Conservation (phyloP, 1,140 invertebrate genomes). For the honey bee (Apis mellifera) region DNA sequence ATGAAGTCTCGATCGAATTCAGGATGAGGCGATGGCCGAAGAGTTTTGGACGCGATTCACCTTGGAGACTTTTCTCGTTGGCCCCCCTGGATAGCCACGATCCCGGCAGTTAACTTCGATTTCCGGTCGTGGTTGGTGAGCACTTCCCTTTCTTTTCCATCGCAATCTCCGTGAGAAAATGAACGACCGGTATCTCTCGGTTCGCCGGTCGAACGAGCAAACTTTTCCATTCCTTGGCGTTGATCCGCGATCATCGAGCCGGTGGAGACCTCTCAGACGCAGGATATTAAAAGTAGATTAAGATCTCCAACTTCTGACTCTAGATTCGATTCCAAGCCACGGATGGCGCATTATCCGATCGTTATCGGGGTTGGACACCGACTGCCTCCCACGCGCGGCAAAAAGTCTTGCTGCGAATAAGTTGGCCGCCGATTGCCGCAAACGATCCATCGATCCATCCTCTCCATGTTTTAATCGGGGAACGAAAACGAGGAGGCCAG, state of each 20-base stretch:
- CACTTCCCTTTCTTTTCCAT: constrained; percentile 39
- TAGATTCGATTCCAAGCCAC: constrained; percentile 40
- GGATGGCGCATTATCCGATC: constrained; percentile 27
- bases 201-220: constrained; percentile 17
- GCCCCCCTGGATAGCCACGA: not conserved
- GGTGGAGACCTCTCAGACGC: constrained; percentile 55
- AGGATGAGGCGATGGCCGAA: not conserved
- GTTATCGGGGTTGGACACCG: not conserved
- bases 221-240: constrained; percentile 50
- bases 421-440: not conserved
- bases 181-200: constrained; percentile 47
- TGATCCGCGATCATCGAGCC: constrained; percentile 45
- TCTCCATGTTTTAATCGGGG: not conserved
- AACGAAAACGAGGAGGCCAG: not conserved
- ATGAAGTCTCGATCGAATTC: constrained; percentile 16
- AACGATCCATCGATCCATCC: not conserved
- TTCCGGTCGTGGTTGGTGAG: not conserved
- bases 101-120: not conserved
- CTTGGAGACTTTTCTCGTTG: not conserved
- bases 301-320: constrained; percentile 57
- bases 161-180: constrained; percentile 63
- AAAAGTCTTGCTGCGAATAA: not conserved
- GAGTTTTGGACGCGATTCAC: constrained; percentile 15
- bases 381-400: not conserved
- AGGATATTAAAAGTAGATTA: constrained; percentile 70